Conservation (phyloP, 2,113 vertebrate species). For the Myotis davidii region DNA sequence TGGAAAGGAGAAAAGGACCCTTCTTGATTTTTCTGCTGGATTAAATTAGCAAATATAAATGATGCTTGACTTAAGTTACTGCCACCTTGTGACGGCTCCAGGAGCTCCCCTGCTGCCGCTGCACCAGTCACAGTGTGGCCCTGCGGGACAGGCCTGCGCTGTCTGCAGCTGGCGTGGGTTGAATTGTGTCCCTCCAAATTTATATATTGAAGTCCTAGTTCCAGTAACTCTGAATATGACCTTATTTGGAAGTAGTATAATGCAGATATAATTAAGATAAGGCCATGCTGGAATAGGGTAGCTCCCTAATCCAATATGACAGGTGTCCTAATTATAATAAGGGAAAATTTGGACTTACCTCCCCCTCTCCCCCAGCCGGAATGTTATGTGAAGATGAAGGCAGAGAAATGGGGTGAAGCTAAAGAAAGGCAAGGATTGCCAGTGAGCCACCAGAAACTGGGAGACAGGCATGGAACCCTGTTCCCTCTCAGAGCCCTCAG, state of each 20-base stretch:
- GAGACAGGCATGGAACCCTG: background rate
- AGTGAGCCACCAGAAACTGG: background rate
- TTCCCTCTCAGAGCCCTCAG: background rate
- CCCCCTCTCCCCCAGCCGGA: background rate
- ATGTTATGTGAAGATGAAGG: background rate
- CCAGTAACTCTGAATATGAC: background rate
- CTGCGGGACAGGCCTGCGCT: background rate
- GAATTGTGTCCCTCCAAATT: background rate
- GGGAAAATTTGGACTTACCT: background rate
- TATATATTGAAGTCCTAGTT: background rate
- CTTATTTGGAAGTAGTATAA: background rate
- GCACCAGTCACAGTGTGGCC: too few relatives aligned
- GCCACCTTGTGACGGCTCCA: background rate
- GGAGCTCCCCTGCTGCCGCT: background rate
- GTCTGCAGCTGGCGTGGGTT: background rate
- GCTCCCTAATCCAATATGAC: background rate
- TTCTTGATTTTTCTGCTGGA: slow-evolving; percentile 8
- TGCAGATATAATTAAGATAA: background rate
- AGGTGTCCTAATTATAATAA: background rate
- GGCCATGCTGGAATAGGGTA: background rate
- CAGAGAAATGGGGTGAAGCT: background rate
- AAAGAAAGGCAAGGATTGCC: background rate
- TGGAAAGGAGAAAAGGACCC: background rate
- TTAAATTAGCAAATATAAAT: background rate
- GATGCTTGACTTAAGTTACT: background rate